Conservation (phyloP, 2,888 invertebrate species). For the Nudaria mundana region DNA sequence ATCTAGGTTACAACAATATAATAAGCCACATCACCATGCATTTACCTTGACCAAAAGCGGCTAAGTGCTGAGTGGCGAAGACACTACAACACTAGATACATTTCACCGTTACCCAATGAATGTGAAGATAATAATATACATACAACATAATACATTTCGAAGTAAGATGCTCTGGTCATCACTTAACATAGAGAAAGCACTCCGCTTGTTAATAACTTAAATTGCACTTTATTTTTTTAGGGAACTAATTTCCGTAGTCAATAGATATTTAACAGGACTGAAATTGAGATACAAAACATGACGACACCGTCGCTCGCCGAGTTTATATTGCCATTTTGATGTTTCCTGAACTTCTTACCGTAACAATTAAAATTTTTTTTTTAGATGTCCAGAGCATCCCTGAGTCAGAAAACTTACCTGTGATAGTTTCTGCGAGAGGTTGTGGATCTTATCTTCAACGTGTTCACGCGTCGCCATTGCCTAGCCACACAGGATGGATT, state of each 20-base stretch:
- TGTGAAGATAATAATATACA: slow-evolving; percentile 39
- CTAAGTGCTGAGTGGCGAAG: slow-evolving; percentile 57
- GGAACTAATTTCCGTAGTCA: too few species aligned
- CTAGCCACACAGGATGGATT: slow-evolving; percentile 81
- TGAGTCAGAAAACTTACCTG: slow-evolving; percentile 83
- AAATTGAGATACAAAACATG: too few species aligned
- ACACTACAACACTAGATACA: slow-evolving; percentile 56
- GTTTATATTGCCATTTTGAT: too few species aligned
- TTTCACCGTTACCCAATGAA: slow-evolving; percentile 56
- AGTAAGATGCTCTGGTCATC: slow-evolving; percentile 48
- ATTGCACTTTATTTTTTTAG: too few species aligned
- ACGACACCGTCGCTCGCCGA: too few species aligned
- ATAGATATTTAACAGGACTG: too few species aligned
- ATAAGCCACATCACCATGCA: slow-evolving; percentile 70
- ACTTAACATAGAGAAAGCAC: not conserved
- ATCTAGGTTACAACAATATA: slow-evolving; percentile 42
- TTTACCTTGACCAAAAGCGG: slow-evolving; percentile 76
- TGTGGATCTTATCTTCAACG: slow-evolving; percentile 87
- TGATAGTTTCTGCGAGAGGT: slow-evolving; percentile 86
- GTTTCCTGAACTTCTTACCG: too few species aligned
- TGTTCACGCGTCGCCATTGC: slow-evolving; percentile 87
- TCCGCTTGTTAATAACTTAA: not conserved
- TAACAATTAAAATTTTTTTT: too few species aligned
- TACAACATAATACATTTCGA: slow-evolving; percentile 16
- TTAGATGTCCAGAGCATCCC: slow-evolving; percentile 46